Evolutionary conservation across 2,888 invertebrate genomes (phyloP).

Genomic region (Polydrusus tereticollis): DNA sequence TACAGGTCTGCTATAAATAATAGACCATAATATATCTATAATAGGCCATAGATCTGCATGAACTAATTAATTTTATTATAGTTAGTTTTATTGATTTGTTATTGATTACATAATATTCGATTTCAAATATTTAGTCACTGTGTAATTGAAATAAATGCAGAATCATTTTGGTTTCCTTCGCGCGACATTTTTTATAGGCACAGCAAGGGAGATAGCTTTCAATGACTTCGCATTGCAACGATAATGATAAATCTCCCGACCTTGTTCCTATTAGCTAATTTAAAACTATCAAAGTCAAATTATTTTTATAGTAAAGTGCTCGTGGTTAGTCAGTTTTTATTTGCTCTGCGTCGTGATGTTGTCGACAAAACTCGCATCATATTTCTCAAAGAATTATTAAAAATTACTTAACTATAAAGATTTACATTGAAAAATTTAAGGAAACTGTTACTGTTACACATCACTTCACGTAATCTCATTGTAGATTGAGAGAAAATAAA

Average conservation of each 20-base stretch:
- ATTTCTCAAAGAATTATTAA: neutral
- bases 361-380: neutral
- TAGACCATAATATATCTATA: too few species aligned
- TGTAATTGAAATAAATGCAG: neutral
- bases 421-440: too few species aligned
- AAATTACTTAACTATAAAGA: neutral
- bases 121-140: too few species aligned
- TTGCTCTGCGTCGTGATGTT: neutral
- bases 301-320: slow-evolving; percentile 29
- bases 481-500: too few species aligned
- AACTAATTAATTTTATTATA: too few species aligned
- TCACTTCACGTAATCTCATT: too few species aligned
- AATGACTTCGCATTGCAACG: neutral
- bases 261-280: slow-evolving; percentile 47
- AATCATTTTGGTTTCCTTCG: neutral
- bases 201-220: slow-evolving; percentile 34
- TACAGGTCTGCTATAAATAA: too few species aligned
- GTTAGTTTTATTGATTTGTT: too few species aligned
- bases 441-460: too few species aligned
- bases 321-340: slow-evolving; percentile 19
- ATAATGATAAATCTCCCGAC: slow-evolving; percentile 33
- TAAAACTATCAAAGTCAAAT: slow-evolving; percentile 47
- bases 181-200: slow-evolving; percentile 10
- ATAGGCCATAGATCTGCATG: too few species aligned
- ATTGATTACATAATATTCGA: too few species aligned